Base-by-base conservation (phyloP, 2,888 invertebrate genomes). In the Arge pagana region DNA sequence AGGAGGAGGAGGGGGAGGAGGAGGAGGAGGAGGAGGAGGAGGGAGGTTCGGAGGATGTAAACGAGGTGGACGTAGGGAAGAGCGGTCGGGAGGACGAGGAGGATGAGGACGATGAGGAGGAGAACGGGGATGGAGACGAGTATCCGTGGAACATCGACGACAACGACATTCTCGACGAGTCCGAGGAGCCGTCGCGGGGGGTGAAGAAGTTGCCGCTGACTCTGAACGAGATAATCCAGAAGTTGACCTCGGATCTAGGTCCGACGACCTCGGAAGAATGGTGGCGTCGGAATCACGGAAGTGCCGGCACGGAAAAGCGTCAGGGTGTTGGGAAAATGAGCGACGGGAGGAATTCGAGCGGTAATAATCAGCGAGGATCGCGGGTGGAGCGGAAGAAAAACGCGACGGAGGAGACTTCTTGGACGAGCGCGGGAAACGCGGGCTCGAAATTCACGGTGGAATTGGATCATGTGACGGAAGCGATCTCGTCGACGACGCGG, bases 201-300 rank as follows among this genome's bases (percentile, higher is more conserved):
- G n/a, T n/a, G n/a, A n/a, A n/a, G n/a, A n/a, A n/a, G n/a, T n/a
- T n/a, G n/a, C 63, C n/a, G 52, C 55, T 15, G 65, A 70, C 54
- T 68, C 66, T 10, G 63, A 66, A 76, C 37, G 75, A 75, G n/a
- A 72, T 76, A 26, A 75, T 76, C 45, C 63, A 67, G 28, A 63
- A 67, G 18, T 57, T 75, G 23, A 74, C 71, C 16, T 63, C 65
- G 10, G 60, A 65, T 16, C 63, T 64, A 8, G 10, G 26, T 33
- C 60, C 64, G 4, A 62, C 64, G 3, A 67, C 67, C 4, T 48
- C 59, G 2, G 61, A 57, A 18, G 53, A 59, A 8, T 43, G 57
- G 13, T n/a, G 52, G 3, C 65, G 59, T 11, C 56, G 63, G 23
- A 67, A 71, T 39, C 62, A 63, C 41, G 60, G 62, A 4, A 67